Percentiles rank a stretch among this genome's conserved stretches.
Conservation (phyloP, 2,797 vertebrate genomes). For the Myotis planiceps region DNA sequence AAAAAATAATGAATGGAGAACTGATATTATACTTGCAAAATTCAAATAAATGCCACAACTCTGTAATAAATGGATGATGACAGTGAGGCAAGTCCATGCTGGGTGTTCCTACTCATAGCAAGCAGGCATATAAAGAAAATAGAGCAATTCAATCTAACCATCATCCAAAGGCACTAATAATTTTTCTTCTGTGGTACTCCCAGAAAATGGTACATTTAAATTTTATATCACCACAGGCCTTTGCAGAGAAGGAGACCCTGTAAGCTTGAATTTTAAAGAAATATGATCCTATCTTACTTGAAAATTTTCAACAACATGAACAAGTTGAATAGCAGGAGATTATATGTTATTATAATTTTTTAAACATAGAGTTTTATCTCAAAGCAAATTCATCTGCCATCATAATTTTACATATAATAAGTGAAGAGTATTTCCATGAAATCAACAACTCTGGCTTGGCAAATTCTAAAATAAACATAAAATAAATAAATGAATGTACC, state of each 20-base stretch:
- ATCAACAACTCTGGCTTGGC: background rate
- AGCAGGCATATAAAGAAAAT: background rate
- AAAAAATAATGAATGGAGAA: conserved; percentile 23
- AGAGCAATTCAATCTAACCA: background rate
- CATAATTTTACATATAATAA: background rate
- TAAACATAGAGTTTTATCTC: background rate
- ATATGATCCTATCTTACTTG: background rate
- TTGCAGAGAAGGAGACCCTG: background rate
- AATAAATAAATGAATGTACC: background rate
- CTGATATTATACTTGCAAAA: conserved; percentile 42
- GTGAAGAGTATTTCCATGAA: background rate
- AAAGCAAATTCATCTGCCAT: conserved; percentile 6
- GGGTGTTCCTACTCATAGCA: background rate
- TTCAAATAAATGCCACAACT: conserved; percentile 12
- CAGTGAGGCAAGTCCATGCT: background rate
- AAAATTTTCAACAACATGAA: background rate
- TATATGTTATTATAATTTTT: background rate
- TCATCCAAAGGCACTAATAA: background rate
- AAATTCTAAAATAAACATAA: conserved; percentile 15
- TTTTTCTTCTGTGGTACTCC: background rate
- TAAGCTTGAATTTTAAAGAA: conserved; percentile 45
- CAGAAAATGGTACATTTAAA: background rate
- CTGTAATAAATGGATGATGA: background rate
- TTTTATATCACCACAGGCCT: background rate
- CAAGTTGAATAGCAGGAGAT: background rate